Evolutionary conservation across 2,888 invertebrate genomes (phyloP).

Genomic region (Nemurella pictetii): DNA sequence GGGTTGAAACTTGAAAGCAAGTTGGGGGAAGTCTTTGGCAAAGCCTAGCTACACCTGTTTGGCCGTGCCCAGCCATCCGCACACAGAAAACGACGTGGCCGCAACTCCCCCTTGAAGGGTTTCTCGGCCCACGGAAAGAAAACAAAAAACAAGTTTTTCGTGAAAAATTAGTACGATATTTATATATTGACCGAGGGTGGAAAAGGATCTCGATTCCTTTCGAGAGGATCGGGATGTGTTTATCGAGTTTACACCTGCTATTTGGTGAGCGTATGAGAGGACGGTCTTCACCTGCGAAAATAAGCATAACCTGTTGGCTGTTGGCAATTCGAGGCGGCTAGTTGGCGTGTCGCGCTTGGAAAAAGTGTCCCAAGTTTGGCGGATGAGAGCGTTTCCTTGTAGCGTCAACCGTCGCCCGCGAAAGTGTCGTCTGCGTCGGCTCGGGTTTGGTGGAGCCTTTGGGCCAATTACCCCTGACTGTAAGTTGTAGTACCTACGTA

Average conservation of each 20-base stretch:
- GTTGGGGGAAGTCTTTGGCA: not conserved
- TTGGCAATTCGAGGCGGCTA: not conserved
- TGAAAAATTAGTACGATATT: conserved; percentile 27
- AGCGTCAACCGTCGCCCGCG: too few relatives aligned
- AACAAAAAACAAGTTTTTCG: not conserved
- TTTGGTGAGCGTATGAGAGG: not conserved
- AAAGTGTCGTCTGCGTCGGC: too few relatives aligned
- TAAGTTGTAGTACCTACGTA: too few relatives aligned
- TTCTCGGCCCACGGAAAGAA: not conserved
- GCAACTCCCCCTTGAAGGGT: not conserved
- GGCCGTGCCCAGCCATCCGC: not conserved
- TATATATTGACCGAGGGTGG: conserved; percentile 22
- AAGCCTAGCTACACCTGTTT: not conserved
- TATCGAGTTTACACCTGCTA: not conserved
- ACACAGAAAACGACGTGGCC: not conserved
- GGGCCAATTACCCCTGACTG: too few relatives aligned
- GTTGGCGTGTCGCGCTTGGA: not conserved
- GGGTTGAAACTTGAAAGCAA: conserved; percentile 12
- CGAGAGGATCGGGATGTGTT: not conserved
- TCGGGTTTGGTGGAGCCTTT: too few relatives aligned
- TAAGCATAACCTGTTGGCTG: conserved; percentile 22
- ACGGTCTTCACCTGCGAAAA: conserved; percentile 23
- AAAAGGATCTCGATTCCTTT: not conserved
- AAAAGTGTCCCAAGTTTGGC: not conserved
- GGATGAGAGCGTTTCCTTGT: not conserved